Percentiles rank a stretch among this genome's conserved stretches.
Conservation (phyloP, 2,113 vertebrate genomes). For the Indri indri region DNA sequence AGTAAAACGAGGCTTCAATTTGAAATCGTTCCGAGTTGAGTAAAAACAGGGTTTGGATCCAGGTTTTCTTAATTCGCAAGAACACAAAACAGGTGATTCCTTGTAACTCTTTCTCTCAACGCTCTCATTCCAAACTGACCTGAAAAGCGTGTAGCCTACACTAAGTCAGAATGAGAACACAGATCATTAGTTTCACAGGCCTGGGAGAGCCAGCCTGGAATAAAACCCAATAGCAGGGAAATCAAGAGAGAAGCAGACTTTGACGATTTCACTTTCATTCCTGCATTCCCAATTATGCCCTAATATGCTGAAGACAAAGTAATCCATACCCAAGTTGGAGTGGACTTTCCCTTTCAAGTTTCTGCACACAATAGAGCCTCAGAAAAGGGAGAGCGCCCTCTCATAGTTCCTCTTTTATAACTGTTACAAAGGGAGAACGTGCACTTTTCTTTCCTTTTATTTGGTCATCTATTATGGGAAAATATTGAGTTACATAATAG, state of each 20-base stretch:
- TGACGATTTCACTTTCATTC: neutral
- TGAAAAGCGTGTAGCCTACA: neutral
- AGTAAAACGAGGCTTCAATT: neutral
- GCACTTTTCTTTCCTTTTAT: neutral
- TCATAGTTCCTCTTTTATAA: neutral
- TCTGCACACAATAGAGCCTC: neutral
- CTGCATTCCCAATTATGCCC: neutral
- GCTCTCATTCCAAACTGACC: neutral
- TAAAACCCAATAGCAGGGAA: neutral
- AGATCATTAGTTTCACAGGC: neutral
- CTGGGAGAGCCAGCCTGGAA: neutral
- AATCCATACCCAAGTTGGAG: neutral
- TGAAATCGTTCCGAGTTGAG: neutral
- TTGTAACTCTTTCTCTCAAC: neutral
- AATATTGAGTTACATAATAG: neutral
- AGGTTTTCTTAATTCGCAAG: neutral
- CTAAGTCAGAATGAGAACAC: constrained; percentile 3
- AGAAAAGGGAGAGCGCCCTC: neutral
- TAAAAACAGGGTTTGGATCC: neutral
- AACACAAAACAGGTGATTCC: constrained; percentile 43
- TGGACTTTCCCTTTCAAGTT: neutral
- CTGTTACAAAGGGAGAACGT: neutral
- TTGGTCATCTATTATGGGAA: neutral
- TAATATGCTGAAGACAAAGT: neutral
- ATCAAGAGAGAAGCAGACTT: neutral